Base-by-base conservation (phyloP, 2,113 vertebrate species). In the Nibea albiflora region DNA sequence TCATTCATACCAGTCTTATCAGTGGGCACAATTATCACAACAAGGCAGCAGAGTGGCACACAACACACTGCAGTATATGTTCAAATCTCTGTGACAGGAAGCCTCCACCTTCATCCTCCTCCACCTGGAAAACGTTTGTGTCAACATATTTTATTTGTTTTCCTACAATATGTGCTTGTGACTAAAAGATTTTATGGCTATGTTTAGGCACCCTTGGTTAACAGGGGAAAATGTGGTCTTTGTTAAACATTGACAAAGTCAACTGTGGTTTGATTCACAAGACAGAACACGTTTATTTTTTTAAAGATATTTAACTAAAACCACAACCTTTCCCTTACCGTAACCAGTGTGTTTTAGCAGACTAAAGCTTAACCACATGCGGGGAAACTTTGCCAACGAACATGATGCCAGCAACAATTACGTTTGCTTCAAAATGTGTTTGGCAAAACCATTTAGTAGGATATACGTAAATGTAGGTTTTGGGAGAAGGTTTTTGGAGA, bases 271-370 rank as follows among this genome's bases (percentile, higher is more conserved):
- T 49, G 8, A 17, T 15, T 24, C 24, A 31, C 42, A 47, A 19
- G n/a, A 19, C 35, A 58, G 39, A 28, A 35, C 49, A 12, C 50
- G 19, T 17, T 35, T 28, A 24, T 58, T 31, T 10, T 17, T 49
- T 58, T 73, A 28, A 11, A 11, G 10, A 60, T 73, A 61, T 61
- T 47, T 11, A 28, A 58, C 11, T 46, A 73, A 74, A 52, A 63
- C 47, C 28, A 63, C 12, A 52, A 7, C 20, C 19, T 14, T 63
- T 24, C 31, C 28, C 47, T 26, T 39, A 64, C 20, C 10, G 4
- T 17, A 53, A 74, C 46, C 20, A 73, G 11, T 15, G 22, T 24
- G 54, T 58, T 57, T 24, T 56, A 56, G n/a, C 69, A 61, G 46
- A 75, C 31, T 14, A 15, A 75, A 64, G 47, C 31, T 42, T 44